phyloP scores from a whole-genome alignment of 2,888 invertebrate species.

The Nycteola revayana region DNA sequence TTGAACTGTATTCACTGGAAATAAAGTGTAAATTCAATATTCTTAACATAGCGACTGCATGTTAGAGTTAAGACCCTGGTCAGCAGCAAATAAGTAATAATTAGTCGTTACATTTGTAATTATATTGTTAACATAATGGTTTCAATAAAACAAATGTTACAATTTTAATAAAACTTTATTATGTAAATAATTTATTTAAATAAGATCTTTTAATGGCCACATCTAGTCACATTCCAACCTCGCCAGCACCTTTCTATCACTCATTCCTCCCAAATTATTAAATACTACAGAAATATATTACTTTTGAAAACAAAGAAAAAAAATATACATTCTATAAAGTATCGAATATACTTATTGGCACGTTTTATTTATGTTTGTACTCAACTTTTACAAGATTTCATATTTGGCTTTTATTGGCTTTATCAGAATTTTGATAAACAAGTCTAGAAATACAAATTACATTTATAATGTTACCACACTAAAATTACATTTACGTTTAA shows the following conservation, averaged over 20 bases:
- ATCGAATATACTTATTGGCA: conserved; percentile 36
- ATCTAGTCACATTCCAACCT: conserved; percentile 19
- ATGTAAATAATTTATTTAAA: conserved; percentile 44
- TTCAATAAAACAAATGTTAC: conserved; percentile 31
- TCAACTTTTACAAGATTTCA: conserved; percentile 16
- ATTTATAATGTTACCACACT: too few relatives aligned
- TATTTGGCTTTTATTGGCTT: conserved; percentile 30
- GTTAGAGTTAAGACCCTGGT: too few relatives aligned
- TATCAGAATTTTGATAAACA: too few relatives aligned
- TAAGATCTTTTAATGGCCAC: conserved; percentile 36
- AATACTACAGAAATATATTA: conserved; percentile 37
- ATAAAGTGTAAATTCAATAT: too few relatives aligned
- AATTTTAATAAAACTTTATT: conserved; percentile 37
- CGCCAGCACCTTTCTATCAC: conserved; percentile 42
- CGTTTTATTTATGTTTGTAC: conserved; percentile 39
- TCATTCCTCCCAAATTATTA: conserved; percentile 23
- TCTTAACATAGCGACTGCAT: too few relatives aligned
- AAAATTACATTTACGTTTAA: too few relatives aligned
- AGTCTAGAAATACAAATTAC: too few relatives aligned
- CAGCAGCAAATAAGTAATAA: too few relatives aligned
- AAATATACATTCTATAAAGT: conserved; percentile 21
- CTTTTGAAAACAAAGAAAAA: conserved; percentile 29
- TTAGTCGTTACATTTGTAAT: too few relatives aligned
- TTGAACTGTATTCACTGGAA: too few relatives aligned
- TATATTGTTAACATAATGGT: conserved; percentile 3